These are phyloP conservation scores for Nyctereutes procyonoides DNA, from an alignment of 2,113 vertebrate species.

Conservation along the genomic window DNA sequence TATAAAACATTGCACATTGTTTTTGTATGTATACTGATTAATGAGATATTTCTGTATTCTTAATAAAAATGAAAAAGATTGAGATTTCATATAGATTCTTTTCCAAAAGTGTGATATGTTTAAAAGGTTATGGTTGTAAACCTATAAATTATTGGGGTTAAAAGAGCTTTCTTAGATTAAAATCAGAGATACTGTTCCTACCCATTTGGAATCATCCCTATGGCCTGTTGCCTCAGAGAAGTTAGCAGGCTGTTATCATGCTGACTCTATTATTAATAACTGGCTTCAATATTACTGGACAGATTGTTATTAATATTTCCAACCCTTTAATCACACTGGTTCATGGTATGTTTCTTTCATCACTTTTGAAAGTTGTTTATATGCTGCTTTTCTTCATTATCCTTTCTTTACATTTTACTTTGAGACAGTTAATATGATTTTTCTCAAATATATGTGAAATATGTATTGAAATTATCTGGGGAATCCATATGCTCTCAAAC, in stretches of 20 bases:
- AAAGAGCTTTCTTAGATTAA: slow-evolving; percentile 50
- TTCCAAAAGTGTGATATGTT: background rate
- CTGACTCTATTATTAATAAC: slow-evolving; percentile 68
- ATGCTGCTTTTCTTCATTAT: slow-evolving; percentile 30
- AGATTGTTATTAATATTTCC: slow-evolving; percentile 68
- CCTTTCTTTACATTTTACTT: slow-evolving; percentile 41
- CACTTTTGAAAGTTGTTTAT: slow-evolving; percentile 52
- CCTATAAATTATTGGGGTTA: background rate
- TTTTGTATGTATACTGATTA: background rate
- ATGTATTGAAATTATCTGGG: slow-evolving; percentile 15
- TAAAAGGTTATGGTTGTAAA: slow-evolving; percentile 40
- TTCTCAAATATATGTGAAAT: slow-evolving; percentile 22
- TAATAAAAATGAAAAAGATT: slow-evolving; percentile 17
- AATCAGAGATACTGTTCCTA: background rate
- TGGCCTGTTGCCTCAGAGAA: slow-evolving; percentile 56
- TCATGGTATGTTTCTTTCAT: slow-evolving; percentile 63
- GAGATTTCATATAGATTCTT: slow-evolving; percentile 10
- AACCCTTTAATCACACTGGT: slow-evolving; percentile 62
- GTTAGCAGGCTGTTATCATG: slow-evolving; percentile 50
- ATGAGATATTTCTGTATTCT: slow-evolving; percentile 37
- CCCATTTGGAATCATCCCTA: slow-evolving; percentile 21
- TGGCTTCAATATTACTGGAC: slow-evolving; percentile 61
- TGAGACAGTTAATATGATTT: slow-evolving; percentile 1
- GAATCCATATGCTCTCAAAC: slow-evolving; percentile 13
- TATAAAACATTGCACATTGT: background rate